A percentile compares a stretch with the other conserved stretches of the same genome.
phyloP scores from a whole-genome alignment of 2,888 invertebrate genomes.

The Leptopterna dolabrata region DNA sequence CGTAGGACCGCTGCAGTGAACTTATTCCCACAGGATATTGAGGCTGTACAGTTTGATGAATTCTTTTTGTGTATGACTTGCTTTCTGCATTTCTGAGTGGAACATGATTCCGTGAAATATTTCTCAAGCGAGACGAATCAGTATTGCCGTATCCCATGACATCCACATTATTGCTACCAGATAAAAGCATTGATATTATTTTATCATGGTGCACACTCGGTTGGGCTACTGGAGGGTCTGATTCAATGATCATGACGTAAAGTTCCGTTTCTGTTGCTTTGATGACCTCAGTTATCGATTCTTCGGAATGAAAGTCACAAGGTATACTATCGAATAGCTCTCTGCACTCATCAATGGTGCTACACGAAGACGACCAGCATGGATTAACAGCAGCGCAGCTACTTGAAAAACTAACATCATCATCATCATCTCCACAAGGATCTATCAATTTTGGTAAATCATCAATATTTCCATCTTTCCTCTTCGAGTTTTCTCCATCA shows the following conservation, averaged over 20 bases:
- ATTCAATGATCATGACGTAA: constrained; percentile 9
- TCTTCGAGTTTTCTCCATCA: too few relatives aligned
- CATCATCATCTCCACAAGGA: too few relatives aligned
- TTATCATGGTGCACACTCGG: background rate
- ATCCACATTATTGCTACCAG: background rate
- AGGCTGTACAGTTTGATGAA: background rate
- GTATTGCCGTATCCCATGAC: background rate
- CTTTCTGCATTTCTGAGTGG: background rate
- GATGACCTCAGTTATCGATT: background rate
- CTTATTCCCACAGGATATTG: background rate
- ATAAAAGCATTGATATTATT: background rate
- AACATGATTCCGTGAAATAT: background rate
- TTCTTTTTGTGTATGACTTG: background rate
- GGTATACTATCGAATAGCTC: background rate
- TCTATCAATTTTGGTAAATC: too few relatives aligned
- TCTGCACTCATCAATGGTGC: background rate
- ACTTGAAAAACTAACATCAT: too few relatives aligned
- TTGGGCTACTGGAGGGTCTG: background rate
- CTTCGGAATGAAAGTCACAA: background rate
- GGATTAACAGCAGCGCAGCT: background rate
- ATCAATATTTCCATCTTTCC: too few relatives aligned
- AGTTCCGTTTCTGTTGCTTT: constrained; percentile 15
- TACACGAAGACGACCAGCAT: background rate
- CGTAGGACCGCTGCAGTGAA: background rate
- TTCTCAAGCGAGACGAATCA: too few relatives aligned